phyloP scores from a whole-genome alignment of 2,888 invertebrate species.

The Bibio marci region DNA sequence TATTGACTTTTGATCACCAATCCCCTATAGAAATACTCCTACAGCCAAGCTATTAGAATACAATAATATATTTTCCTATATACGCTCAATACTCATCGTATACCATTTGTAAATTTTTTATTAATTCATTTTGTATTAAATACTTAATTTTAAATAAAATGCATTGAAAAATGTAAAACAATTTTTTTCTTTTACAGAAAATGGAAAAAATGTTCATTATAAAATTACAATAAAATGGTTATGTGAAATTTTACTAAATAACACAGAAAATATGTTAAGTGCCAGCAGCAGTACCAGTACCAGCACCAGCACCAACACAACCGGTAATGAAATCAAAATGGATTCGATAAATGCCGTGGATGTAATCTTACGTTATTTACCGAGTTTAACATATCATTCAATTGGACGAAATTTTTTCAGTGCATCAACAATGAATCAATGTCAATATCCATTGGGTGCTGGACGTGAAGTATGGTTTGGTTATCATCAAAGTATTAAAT shows the following conservation, averaged over 20 bases:
- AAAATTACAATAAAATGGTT: slow-evolving; percentile 97
- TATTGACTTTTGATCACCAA: too few relatives aligned
- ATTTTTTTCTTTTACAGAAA: too few relatives aligned
- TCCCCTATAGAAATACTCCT: too few relatives aligned
- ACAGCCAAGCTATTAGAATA: too few relatives aligned
- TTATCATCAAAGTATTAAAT: slow-evolving; percentile 98
- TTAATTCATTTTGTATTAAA: too few relatives aligned
- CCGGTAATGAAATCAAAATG: slow-evolving; percentile 94
- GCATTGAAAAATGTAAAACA: too few relatives aligned
- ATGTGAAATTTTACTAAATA: slow-evolving; percentile 85
- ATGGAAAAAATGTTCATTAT: slow-evolving; percentile 95
- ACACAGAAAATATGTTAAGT: slow-evolving; percentile 93
- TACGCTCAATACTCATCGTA: too few relatives aligned
- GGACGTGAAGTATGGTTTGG: slow-evolving; percentile 99
- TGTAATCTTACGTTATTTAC: slow-evolving; percentile 97
- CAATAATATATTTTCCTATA: too few relatives aligned
- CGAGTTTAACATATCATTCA: slow-evolving; percentile 98
- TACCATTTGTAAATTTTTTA: too few relatives aligned
- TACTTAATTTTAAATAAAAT: too few relatives aligned
- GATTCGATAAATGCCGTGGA: slow-evolving; percentile 95
- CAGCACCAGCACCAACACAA: slow-evolving; percentile 85
- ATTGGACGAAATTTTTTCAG: slow-evolving; percentile 99
- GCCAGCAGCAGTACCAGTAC: slow-evolving; percentile 91
- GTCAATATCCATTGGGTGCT: slow-evolving; percentile 91
- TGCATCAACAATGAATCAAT: slow-evolving; percentile 80